Conservation (phyloP, 2,888 invertebrate genomes). For the Lithophane leautieri region DNA sequence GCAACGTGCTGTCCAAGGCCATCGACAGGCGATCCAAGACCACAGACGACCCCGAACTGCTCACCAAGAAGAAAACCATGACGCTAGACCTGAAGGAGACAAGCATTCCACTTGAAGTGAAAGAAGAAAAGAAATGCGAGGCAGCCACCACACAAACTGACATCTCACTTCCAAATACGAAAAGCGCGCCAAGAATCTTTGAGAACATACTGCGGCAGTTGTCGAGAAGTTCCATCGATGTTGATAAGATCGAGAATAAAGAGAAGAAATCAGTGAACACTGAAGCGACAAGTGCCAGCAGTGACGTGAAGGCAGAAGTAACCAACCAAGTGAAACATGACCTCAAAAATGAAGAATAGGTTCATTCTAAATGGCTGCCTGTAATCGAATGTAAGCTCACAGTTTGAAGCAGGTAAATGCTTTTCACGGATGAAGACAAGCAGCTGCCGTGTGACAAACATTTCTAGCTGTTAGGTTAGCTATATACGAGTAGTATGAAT, state of each 20-base stretch:
- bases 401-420: too few species aligned
- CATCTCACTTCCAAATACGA: constrained; percentile 87
- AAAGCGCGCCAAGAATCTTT: constrained; percentile 87
- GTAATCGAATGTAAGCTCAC: too few species aligned
- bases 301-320: neutral
- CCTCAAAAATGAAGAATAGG: constrained; percentile 26
- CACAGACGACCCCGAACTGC: constrained; percentile 63
- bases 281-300: constrained; percentile 14
- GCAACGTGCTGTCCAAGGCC: constrained; percentile 82
- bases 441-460: neutral
- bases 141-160: constrained; percentile 86
- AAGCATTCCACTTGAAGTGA: constrained; percentile 74
- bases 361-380: neutral
- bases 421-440: neutral
- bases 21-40: constrained; percentile 79
- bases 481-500: neutral
- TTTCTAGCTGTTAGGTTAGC: neutral
- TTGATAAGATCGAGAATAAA: constrained; percentile 58
- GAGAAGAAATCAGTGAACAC: constrained; percentile 17
- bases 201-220: constrained; percentile 85
- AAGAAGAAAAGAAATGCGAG: constrained; percentile 78
- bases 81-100: constrained; percentile 83
- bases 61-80: constrained; percentile 78
- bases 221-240: constrained; percentile 83
- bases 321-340: constrained; percentile 7